Evolutionary conservation across 2,797 vertebrate species (phyloP).

Genomic region (Girardinus metallicus): DNA sequence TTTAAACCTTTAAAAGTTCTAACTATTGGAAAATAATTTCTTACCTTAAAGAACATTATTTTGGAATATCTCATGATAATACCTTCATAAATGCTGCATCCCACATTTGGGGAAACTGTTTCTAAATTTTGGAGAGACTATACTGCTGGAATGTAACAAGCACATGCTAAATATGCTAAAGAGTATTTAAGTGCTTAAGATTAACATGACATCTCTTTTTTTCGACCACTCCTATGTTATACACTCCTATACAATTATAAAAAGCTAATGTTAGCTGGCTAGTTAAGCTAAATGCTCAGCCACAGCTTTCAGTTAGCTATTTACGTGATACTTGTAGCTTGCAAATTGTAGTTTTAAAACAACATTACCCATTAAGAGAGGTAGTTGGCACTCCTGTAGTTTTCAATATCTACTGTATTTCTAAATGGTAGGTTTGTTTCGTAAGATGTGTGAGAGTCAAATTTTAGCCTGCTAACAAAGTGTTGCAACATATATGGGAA

Average conservation of each 20-base stretch:
- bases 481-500: neutral
- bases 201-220: neutral
- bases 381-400: neutral
- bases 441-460: neutral
- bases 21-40: neutral
- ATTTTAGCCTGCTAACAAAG: neutral
- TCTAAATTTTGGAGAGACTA: neutral
- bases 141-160: neutral
- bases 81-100: neutral
- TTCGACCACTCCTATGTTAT: neutral
- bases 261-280: neutral
- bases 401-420: neutral
- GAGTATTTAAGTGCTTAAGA: neutral
- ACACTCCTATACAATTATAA: neutral
- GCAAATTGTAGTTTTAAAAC: neutral
- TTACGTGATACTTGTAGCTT: neutral
- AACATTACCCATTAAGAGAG: neutral
- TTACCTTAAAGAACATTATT: neutral
- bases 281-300: neutral
- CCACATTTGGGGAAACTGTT: neutral
- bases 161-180: neutral
- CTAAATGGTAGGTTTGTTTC: neutral
- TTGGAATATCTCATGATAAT: neutral
- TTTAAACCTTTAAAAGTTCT: neutral
- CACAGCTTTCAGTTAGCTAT: neutral